A percentile compares a stretch with the other conserved stretches of the same genome.
These are phyloP conservation scores for Drosophila sp. DNA, from an alignment of 1,140 invertebrate species.

Conservation along the genomic window DNA sequence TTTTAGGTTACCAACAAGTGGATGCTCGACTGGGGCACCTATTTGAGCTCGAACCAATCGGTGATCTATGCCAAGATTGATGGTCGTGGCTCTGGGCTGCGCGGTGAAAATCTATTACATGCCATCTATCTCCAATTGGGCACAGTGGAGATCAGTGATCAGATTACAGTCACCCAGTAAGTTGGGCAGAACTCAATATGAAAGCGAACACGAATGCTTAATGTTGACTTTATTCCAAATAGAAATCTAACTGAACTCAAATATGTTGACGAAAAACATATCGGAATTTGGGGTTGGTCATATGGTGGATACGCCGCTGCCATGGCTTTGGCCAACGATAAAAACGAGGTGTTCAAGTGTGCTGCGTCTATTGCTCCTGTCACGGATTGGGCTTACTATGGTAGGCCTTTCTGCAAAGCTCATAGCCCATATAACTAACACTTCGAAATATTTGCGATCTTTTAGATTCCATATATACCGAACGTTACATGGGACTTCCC, in stretches of 20 bases:
- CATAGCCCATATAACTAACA: not conserved
- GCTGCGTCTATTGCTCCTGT: slow-evolving; percentile 97
- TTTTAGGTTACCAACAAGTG: slow-evolving; percentile 86
- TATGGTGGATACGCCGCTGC: slow-evolving; percentile 96
- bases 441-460: slow-evolving; percentile 34
- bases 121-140: slow-evolving; percentile 93
- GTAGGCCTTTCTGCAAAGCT: slow-evolving; percentile 83
- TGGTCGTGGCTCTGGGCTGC: slow-evolving; percentile 93
- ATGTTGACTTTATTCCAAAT: slow-evolving; percentile 59
- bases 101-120: slow-evolving; percentile 93
- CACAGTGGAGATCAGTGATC: slow-evolving; percentile 94
- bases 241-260: slow-evolving; percentile 85
- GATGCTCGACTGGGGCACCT: slow-evolving; percentile 90
- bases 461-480: slow-evolving; percentile 97
- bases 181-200: slow-evolving; percentile 5
- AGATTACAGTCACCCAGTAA: slow-evolving; percentile 86
- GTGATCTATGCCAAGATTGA: slow-evolving; percentile 95
- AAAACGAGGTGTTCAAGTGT: slow-evolving; percentile 90
- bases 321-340: slow-evolving; percentile 91
- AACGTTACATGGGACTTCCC: slow-evolving; percentile 96
- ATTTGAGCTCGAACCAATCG: slow-evolving; percentile 91
- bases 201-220: no score
- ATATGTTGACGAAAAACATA: slow-evolving; percentile 88
- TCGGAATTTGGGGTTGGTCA: slow-evolving; percentile 95
- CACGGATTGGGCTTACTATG: slow-evolving; percentile 94